A percentile compares a stretch with the other conserved stretches of the same genome.
phyloP scores from a whole-genome alignment of 1,140 invertebrate genomes.

The Pararge aegeria region DNA sequence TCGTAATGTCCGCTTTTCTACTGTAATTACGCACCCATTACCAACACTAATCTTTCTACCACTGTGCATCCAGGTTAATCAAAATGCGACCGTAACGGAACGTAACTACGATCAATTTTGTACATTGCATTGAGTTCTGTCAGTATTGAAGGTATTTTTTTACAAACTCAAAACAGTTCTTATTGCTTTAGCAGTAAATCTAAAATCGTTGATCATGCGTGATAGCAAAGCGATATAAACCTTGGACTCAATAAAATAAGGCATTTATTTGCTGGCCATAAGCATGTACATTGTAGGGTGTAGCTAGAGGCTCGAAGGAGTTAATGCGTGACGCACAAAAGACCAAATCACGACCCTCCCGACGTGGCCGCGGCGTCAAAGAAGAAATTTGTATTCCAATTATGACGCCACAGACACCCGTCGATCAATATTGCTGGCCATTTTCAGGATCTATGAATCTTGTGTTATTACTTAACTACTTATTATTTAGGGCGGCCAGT shows the following conservation, averaged over 20 bases:
- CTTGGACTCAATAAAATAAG: conserved; percentile 33
- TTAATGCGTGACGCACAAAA: conserved; percentile 77
- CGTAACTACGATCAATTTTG: conserved; percentile 34
- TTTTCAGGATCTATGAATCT: conserved; percentile 23
- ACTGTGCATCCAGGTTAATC: conserved; percentile 22
- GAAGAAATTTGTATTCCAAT: conserved; percentile 78
- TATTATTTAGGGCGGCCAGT: too few species aligned
- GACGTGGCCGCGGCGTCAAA: conserved; percentile 63
- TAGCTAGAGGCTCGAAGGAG: conserved; percentile 66
- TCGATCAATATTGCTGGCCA: conserved; percentile 57
- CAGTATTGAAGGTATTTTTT: conserved; percentile 35
- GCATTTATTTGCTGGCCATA: conserved; percentile 35
- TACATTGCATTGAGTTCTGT: conserved; percentile 15
- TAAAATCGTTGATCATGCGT: conserved; percentile 54
- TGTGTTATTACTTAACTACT: background rate
- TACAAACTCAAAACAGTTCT: conserved; percentile 59
- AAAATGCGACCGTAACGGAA: conserved; percentile 39
- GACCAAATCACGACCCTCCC: conserved; percentile 72
- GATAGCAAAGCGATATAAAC: conserved; percentile 27
- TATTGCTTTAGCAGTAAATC: conserved; percentile 59
- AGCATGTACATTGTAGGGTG: conserved; percentile 41
- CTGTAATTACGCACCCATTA: conserved; percentile 74
- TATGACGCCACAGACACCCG: conserved; percentile 65
- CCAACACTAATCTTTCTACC: conserved; percentile 65
- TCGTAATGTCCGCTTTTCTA: conserved; percentile 74